Percentiles rank a stretch among this genome's conserved stretches.
Conservation (phyloP, 2,113 vertebrate species). For the Enhydra lutris region DNA sequence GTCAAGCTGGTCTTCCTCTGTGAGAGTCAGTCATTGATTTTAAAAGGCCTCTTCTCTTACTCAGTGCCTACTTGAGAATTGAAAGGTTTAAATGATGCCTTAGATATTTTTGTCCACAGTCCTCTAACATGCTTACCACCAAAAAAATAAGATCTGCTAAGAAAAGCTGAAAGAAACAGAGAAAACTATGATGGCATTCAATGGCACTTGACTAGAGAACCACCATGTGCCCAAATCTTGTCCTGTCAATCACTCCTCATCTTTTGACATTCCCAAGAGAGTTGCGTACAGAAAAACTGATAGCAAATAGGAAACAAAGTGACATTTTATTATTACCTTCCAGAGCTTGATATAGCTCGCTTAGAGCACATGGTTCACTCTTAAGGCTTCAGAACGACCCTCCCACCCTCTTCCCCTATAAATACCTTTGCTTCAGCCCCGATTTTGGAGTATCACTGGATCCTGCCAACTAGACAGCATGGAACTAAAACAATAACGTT, state of each 20-base stretch:
- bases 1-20: not conserved
- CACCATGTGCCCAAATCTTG: not conserved
- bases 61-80: not conserved
- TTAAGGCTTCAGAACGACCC: not conserved
- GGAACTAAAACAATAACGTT: not conserved
- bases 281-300: not conserved
- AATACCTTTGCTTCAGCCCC: not conserved
- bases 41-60: slow-evolving; percentile 9
- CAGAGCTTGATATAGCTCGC: not conserved
- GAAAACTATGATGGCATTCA: not conserved
- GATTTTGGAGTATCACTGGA: not conserved
- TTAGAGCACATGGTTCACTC: not conserved
- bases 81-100: not conserved
- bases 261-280: not conserved
- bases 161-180: not conserved
- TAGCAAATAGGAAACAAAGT: not conserved
- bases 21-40: not conserved
- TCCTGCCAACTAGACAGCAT: not conserved
- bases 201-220: not conserved
- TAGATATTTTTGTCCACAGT: not conserved
- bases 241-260: not conserved
- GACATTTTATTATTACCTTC: not conserved
- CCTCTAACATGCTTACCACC: not conserved
- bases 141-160: not conserved
- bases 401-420: no score